Conservation (phyloP, 2,888 invertebrate species). For the Lithophane ornitopus region DNA sequence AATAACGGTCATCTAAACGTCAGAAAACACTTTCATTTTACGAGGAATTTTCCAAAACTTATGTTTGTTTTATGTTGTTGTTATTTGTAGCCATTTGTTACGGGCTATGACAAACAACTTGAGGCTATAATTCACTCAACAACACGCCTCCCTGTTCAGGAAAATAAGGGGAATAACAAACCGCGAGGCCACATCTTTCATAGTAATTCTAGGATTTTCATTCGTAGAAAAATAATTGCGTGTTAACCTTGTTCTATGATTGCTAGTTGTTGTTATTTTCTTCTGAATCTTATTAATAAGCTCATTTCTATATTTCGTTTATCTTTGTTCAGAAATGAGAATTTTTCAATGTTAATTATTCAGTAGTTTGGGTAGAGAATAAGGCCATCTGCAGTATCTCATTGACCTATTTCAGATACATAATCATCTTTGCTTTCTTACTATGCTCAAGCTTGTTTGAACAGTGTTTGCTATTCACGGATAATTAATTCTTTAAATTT, state of each 20-base stretch:
- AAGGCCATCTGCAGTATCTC: not conserved
- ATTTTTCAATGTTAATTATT: not conserved
- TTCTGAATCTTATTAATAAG: not conserved
- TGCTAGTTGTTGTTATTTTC: constrained; percentile 10
- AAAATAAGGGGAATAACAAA: constrained; percentile 64
- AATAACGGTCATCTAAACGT: constrained; percentile 24
- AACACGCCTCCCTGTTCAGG: constrained; percentile 63
- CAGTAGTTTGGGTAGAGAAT: not conserved
- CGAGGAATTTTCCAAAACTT: constrained; percentile 30
- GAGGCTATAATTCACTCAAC: constrained; percentile 69
- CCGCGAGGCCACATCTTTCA: constrained; percentile 9
- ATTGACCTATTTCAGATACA: not conserved
- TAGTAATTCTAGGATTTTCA: constrained; percentile 23
- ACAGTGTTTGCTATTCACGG: not conserved
- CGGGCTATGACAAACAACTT: constrained; percentile 68
- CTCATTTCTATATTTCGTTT: not conserved
- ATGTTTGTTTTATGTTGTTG: constrained; percentile 61
- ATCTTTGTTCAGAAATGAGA: not conserved
- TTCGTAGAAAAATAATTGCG: constrained; percentile 32
- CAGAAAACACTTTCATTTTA: constrained; percentile 42
- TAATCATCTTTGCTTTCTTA: not conserved
- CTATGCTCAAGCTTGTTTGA: not conserved
- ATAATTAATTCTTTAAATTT: not conserved
- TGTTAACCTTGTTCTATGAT: not conserved
- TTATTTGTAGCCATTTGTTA: constrained; percentile 66